These are phyloP conservation scores for Scleropages formosus DNA, from an alignment of 2,797 vertebrate genomes.

Conservation along the genomic window DNA sequence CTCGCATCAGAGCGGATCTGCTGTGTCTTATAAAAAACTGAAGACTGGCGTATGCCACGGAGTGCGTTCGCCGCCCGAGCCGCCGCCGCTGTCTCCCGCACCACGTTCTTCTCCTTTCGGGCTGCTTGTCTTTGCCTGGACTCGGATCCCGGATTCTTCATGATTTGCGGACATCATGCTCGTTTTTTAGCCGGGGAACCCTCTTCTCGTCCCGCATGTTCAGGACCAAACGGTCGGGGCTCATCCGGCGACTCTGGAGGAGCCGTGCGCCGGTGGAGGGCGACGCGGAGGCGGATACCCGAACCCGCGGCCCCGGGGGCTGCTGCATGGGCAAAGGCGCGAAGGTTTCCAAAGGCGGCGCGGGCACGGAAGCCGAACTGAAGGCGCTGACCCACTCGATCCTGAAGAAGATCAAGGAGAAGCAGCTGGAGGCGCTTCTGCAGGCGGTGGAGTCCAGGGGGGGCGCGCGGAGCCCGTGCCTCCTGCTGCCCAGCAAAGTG, in stretches of 20 bases:
- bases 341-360: constrained; percentile 76
- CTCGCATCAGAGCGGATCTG: too few relatives aligned
- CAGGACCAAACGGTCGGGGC: constrained; percentile 98
- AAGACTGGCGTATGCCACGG: constrained; percentile 89
- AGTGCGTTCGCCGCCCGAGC: constrained; percentile 70
- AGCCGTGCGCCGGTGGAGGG: constrained; percentile 90
- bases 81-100: constrained; percentile 63
- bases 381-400: constrained; percentile 89
- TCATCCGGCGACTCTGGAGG: constrained; percentile 97
- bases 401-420: constrained; percentile 89
- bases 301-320: constrained; percentile 79
- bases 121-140: constrained; percentile 81
- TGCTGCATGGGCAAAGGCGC: constrained; percentile 88
- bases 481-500: constrained; percentile 83
- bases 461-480: constrained; percentile 83
- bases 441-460: constrained; percentile 93
- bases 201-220: constrained; percentile 96
- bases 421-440: constrained; percentile 88
- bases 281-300: constrained; percentile 81
- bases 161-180: constrained; percentile 96
- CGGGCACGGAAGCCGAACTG: constrained; percentile 86
- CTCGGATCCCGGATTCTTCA: constrained; percentile 93
- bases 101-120: constrained; percentile 61
- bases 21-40: constrained; percentile 49
- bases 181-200: constrained; percentile 92